phyloP scores from a whole-genome alignment of 2,888 invertebrate species.

The Endotricha flammealis region DNA sequence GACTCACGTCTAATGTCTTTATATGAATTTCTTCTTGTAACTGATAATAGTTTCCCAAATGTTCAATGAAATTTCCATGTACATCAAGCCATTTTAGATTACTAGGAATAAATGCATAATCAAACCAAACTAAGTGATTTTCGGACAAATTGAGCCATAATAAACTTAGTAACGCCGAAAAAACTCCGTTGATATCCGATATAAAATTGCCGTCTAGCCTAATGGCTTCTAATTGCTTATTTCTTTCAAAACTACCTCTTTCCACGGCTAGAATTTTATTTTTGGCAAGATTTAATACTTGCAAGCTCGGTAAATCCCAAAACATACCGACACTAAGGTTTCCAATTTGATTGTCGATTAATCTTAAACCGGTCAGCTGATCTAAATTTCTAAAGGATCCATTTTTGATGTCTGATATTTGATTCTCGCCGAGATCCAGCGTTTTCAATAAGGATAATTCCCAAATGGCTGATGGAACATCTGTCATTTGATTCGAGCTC shows the following conservation, averaged over 20 bases:
- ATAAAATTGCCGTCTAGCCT: conserved; percentile 92
- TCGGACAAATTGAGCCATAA: conserved; percentile 93
- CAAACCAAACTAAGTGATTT: conserved; percentile 95
- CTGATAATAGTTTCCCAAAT: conserved; percentile 92
- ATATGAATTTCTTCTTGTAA: conserved; percentile 87
- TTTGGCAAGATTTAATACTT: conserved; percentile 91
- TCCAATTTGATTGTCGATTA: conserved; percentile 93
- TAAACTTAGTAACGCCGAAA: conserved; percentile 88
- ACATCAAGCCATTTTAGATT: conserved; percentile 94
- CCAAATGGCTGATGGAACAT: conserved; percentile 89
- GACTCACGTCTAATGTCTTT: conserved; percentile 92
- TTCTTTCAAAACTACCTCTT: conserved; percentile 88
- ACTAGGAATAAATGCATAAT: conserved; percentile 93
- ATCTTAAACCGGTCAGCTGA: conserved; percentile 89
- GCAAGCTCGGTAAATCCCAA: conserved; percentile 88
- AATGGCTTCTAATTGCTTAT: conserved; percentile 90
- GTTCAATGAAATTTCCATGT: conserved; percentile 92
- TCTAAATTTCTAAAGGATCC: conserved; percentile 91
- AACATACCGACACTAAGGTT: conserved; percentile 91
- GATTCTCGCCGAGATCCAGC: conserved; percentile 94
- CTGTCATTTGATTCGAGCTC: conserved; percentile 89
- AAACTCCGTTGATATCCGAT: conserved; percentile 92
- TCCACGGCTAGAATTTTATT: conserved; percentile 92
- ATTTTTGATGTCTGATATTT: conserved; percentile 88
- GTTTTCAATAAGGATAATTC: conserved; percentile 90